Percentiles rank a stretch among this genome's conserved stretches.
Conservation (phyloP, 2,888 invertebrate genomes). For the Argynnis bischoffii region DNA sequence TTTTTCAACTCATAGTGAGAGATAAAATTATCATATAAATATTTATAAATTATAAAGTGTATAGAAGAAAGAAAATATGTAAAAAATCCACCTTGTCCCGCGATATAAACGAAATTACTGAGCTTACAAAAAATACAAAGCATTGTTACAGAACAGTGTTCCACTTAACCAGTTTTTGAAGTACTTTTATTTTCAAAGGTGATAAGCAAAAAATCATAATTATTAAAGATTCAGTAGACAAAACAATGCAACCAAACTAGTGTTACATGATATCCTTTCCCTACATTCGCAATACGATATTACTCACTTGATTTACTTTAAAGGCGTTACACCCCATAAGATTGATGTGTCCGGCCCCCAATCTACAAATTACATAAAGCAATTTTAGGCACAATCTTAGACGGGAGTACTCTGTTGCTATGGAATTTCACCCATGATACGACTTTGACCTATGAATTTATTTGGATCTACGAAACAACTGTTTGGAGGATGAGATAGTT, state of each 20-base stretch:
- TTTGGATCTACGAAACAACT: conserved; percentile 39
- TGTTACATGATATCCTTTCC: conserved; percentile 7
- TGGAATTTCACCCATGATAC: conserved; percentile 61
- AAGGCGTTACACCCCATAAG: conserved; percentile 47
- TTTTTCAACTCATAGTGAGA: no score
- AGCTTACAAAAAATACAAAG: no score
- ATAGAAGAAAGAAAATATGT: no score
- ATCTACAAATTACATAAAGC: conserved; percentile 73
- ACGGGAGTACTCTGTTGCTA: conserved; percentile 64
- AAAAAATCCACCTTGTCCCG: no score
- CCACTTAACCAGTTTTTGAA: no score
- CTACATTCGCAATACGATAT: conserved; percentile 29
- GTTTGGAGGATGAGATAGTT: conserved; percentile 15
- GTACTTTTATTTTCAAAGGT: neutral
- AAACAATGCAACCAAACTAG: conserved; percentile 2
- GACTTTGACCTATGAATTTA: conserved; percentile 52
- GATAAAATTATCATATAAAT: no score
- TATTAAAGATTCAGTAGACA: neutral
- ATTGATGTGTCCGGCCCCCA: conserved; percentile 61
- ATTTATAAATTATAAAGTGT: no score
- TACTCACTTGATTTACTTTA: conserved; percentile 39
- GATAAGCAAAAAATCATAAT: neutral
- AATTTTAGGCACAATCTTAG: conserved; percentile 74
- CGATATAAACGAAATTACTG: no score
- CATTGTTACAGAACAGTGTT: no score